These are phyloP conservation scores for Tholera decimalis DNA, from an alignment of 2,888 invertebrate genomes.

Conservation along the genomic window DNA sequence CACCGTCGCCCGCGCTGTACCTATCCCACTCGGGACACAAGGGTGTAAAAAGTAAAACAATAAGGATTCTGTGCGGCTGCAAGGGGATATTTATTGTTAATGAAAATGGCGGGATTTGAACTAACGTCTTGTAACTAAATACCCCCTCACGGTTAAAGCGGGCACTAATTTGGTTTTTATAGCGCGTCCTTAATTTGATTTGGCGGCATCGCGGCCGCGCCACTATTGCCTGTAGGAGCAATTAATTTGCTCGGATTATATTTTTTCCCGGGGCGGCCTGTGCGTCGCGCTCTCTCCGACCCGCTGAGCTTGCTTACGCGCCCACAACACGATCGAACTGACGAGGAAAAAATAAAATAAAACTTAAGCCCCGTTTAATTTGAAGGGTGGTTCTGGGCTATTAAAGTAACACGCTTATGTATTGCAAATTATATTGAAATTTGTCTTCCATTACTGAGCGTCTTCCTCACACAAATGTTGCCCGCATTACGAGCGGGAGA, in stretches of 20 bases:
- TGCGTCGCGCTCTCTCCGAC: conserved; percentile 73
- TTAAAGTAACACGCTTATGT: conserved; percentile 92
- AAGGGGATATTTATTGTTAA: conserved; percentile 92
- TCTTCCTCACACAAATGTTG: conserved; percentile 91
- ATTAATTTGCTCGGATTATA: conserved; percentile 92
- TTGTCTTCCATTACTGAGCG: conserved; percentile 91
- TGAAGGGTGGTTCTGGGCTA: conserved; percentile 92
- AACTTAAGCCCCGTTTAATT: conserved; percentile 92
- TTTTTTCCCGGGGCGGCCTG: conserved; percentile 85
- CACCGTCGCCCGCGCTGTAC: conserved; percentile 83
- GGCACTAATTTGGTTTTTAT: conserved; percentile 92
- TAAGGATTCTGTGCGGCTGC: conserved; percentile 90
- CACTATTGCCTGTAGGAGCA: conserved; percentile 90
- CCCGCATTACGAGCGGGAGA: conserved; percentile 90
- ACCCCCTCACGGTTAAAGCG: conserved; percentile 91
- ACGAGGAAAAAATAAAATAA: conserved; percentile 91
- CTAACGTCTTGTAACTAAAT: conserved; percentile 92
- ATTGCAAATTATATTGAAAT: conserved; percentile 92
- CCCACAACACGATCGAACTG: conserved; percentile 83
- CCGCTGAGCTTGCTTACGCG: conserved; percentile 75
- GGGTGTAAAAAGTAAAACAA: conserved; percentile 92
- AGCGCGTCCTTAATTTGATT: conserved; percentile 92
- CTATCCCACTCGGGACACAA: conserved; percentile 88
- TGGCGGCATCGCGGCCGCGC: conserved; percentile 90
- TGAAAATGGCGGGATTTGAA: conserved; percentile 91